phyloP scores from a whole-genome alignment of 2,888 invertebrate species.

The Villa cingulata region DNA sequence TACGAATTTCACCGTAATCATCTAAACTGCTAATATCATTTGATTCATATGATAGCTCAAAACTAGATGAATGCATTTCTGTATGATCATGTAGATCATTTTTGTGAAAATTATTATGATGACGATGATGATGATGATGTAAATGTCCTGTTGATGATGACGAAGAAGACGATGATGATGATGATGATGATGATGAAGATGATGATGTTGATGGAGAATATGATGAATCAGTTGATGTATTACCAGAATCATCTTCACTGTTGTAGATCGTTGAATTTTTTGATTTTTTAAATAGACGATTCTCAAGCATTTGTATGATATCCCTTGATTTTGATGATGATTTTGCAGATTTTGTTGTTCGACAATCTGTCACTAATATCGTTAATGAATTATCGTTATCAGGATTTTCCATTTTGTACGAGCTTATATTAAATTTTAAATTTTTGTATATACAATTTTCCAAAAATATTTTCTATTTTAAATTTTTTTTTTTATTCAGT shows the following conservation, averaged over 20 bases:
- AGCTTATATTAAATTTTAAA: no score
- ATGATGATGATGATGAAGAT: conserved; percentile 15
- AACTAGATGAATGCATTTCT: conserved; percentile 22
- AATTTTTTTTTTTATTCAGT: no score
- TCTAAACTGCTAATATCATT: conserved; percentile 46
- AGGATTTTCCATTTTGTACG: neutral
- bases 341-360: conserved; percentile 14
- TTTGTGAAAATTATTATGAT: conserved; percentile 7
- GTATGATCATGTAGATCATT: neutral
- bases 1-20: conserved; percentile 8
- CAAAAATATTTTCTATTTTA: no score
- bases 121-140: conserved; percentile 14
- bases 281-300: conserved; percentile 22
- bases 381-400: conserved; percentile 13
- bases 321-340: neutral
- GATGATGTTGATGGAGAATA: conserved; percentile 15
- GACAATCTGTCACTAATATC: conserved; percentile 11
- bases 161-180: conserved; percentile 8
- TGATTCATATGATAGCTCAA: conserved; percentile 38
- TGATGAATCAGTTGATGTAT: conserved; percentile 25
- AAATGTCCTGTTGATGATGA: neutral
- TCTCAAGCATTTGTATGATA: neutral
- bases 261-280: conserved; percentile 32
- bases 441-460: no score
- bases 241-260: conserved; percentile 39